Conservation (phyloP, 2,797 vertebrate species). For the Columba guinea region DNA sequence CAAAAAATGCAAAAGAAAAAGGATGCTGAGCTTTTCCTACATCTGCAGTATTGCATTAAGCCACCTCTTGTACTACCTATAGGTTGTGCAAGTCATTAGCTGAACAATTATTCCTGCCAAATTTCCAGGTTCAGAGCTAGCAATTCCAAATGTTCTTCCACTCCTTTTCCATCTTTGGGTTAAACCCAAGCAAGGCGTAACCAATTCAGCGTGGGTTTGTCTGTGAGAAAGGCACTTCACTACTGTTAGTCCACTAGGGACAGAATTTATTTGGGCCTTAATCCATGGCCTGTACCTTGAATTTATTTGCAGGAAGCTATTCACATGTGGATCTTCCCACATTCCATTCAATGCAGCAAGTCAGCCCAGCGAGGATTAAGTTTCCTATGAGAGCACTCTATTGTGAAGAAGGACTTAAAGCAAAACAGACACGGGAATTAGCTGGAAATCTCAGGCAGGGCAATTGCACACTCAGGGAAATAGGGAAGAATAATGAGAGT, state of each 20-base stretch:
- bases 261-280: background rate
- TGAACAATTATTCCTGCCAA: background rate
- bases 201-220: background rate
- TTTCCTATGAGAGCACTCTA: background rate
- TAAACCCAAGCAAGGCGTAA: background rate
- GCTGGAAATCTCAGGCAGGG: background rate
- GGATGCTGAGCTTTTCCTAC: background rate
- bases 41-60: background rate
- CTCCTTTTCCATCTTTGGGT: background rate
- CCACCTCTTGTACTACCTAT: background rate
- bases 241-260: background rate
- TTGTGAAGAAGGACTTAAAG: background rate
- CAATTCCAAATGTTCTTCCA: background rate
- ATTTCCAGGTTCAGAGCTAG: background rate
- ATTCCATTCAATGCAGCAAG: background rate
- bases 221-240: background rate
- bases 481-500: background rate
- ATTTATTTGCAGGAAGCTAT: background rate
- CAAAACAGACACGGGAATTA: background rate
- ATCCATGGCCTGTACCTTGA: background rate
- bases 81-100: background rate
- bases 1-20: background rate
- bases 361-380: background rate
- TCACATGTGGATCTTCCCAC: background rate
- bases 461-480: background rate